These are phyloP conservation scores for Anhinga anhinga DNA, from an alignment of 2,113 vertebrate species.

Conservation along the genomic window DNA sequence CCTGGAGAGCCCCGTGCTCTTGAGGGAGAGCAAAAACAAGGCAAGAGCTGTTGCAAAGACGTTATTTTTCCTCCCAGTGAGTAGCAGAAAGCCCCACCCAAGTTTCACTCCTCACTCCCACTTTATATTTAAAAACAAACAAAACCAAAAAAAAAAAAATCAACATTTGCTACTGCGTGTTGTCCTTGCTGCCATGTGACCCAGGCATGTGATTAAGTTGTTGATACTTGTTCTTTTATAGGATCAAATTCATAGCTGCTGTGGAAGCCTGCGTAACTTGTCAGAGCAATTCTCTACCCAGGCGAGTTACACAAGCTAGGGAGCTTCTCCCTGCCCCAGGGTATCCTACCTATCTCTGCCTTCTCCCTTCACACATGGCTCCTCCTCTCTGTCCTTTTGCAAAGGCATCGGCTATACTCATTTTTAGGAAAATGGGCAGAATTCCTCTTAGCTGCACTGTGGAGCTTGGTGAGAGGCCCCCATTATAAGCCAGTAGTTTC, in stretches of 20 bases:
- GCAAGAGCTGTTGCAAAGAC: background rate
- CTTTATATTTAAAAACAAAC: background rate
- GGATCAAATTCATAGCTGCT: conserved; percentile 40
- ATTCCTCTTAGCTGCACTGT: background rate
- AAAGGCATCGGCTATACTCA: background rate
- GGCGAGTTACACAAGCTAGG: conserved; percentile 34
- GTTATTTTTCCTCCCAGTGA: background rate
- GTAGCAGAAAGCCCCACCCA: background rate
- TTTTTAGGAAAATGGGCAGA: background rate
- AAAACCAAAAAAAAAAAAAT: background rate
- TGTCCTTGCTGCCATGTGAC: conserved; percentile 33
- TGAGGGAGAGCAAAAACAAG: background rate
- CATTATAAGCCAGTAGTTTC: background rate
- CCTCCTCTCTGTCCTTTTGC: background rate
- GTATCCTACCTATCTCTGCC: background rate
- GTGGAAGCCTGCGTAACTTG: conserved; percentile 20
- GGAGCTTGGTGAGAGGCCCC: background rate
- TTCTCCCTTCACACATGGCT: background rate
- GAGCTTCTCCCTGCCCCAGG: background rate
- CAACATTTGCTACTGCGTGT: background rate
- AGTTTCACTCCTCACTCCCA: background rate
- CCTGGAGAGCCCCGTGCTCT: background rate
- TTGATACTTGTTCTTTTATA: conserved; percentile 28
- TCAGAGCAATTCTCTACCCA: conserved; percentile 28
- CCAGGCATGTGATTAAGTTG: conserved; percentile 43